Evolutionary conservation across 2,797 vertebrate species (phyloP), one percentile per base, ranked within the genome.

Genomic region (Poecile montanus): DNA sequence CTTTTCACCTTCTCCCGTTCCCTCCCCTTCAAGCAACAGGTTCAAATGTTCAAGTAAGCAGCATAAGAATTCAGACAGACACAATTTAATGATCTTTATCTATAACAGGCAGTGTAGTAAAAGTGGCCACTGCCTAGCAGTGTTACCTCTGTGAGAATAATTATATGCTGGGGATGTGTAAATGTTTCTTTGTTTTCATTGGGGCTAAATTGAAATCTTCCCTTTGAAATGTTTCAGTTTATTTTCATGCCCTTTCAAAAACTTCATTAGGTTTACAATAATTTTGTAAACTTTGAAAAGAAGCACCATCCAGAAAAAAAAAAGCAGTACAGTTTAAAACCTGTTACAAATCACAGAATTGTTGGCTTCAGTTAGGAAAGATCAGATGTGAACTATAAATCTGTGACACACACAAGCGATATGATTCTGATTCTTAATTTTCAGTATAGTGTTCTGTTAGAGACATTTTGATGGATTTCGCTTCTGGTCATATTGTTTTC

Each of bases 1-100:
- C 85, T 56, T 96, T 96, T 95, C 93, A 91, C 95, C 88, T 95
- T 96, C 66, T 30, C 68, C 80, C 72, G 54, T 62, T 26, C 76
- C 82, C 89, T 90, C 79, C 88, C 73, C 66, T 95, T 70, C 71
- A 57, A 79, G 88, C 53, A 95, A 94, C 88, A 96, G 88, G 93
- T 96, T 96, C 80, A 93, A 84, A 86, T 84, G 86, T 90, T 91
- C 92, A 81, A 88, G 76, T 32, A 71, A 94, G 58, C 30, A 70
- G 71, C 53, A 71, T 30, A 86, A 94, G 44, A 44, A 84, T 66
- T 47, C 73, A 88, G 50, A 60, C 82, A 91, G 87, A 72, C 62
- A 86, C 40, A 78, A 75, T 7, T 58, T 75, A 70, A 70, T n/a
- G 7, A 29, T 38, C 62, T 90, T 93, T 78, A 65, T 88, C 44